Evolutionary conservation across 2,888 invertebrate species (phyloP).

Genomic region (Phengaris arion): DNA sequence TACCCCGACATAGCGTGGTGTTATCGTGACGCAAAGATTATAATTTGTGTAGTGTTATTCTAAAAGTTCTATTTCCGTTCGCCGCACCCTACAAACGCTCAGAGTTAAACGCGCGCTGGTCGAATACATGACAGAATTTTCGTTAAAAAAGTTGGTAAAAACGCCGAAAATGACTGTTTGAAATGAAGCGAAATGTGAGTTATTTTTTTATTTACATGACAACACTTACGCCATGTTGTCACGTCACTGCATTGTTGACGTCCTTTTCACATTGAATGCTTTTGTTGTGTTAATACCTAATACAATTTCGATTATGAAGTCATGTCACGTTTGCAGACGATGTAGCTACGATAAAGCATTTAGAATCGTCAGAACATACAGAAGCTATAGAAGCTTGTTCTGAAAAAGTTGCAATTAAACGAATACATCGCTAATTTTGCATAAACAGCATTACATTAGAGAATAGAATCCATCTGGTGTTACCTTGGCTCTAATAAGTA

Average conservation of each 20-base stretch:
- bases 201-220: constrained; percentile 38
- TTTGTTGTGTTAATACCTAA: neutral
- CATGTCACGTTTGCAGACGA: neutral
- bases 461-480: too few species aligned
- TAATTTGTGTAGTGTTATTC: constrained; percentile 76
- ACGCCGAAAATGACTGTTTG: constrained; percentile 46
- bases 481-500: too few species aligned
- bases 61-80: constrained; percentile 76
- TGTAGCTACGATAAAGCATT: too few species aligned
- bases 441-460: too few species aligned
- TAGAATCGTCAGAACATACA: too few species aligned
- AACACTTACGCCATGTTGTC: constrained; percentile 43
- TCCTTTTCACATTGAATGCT: constrained; percentile 14
- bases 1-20: constrained; percentile 55
- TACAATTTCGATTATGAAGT: neutral
- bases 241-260: constrained; percentile 40
- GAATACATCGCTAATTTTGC: too few species aligned
- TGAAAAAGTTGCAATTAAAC: too few species aligned
- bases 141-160: constrained; percentile 44
- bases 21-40: constrained; percentile 73
- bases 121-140: constrained; percentile 49
- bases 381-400: too few species aligned
- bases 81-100: constrained; percentile 50
- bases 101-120: constrained; percentile 58
- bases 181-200: constrained; percentile 77